Evolutionary conservation across 1,140 invertebrate species (phyloP).

Genomic region (Drosophila simulans): DNA sequence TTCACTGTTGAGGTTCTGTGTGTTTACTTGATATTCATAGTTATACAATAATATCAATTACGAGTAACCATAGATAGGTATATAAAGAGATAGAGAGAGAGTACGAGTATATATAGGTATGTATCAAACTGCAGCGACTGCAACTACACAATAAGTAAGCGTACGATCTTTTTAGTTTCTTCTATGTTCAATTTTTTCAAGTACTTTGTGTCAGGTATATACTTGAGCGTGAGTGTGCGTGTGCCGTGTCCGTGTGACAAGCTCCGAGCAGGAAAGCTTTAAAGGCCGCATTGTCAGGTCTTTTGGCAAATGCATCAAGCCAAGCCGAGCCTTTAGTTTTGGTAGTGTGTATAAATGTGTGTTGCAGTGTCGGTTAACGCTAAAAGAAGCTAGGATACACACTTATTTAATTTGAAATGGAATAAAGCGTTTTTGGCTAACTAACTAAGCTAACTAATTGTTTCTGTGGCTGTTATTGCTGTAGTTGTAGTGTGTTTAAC

Average conservation of each 20-base stretch:
- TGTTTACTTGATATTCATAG: conserved; percentile 39
- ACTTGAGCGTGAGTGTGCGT: conserved; percentile 26
- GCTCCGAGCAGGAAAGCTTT: conserved; percentile 36
- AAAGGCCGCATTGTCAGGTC: conserved; percentile 25
- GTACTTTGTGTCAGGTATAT: conserved; percentile 20
- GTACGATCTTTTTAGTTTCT: conserved; percentile 54
- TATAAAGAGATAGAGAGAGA: conserved; percentile 43
- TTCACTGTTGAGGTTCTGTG: conserved; percentile 17
- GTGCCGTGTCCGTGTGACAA: conserved; percentile 16
- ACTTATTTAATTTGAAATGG: conserved; percentile 73
- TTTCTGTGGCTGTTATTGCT: conserved; percentile 44
- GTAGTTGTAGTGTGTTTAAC: conserved; percentile 39
- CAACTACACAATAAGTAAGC: conserved; percentile 60
- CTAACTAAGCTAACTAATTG: conserved; percentile 69
- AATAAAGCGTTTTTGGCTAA: conserved; percentile 72
- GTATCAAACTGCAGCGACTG: conserved; percentile 59
- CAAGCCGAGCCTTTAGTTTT: conserved; percentile 42
- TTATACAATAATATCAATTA: conserved; percentile 45
- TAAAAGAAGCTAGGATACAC: conserved; percentile 76
- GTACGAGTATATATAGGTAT: conserved; percentile 48
- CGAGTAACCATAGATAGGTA: conserved; percentile 42
- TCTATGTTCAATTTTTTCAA: conserved; percentile 29
- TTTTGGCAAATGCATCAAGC: conserved; percentile 21
- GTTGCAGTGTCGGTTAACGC: conserved; percentile 60
- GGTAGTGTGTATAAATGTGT: conserved; percentile 6